These are phyloP conservation scores for Nomada ruficornis DNA, from an alignment of 2,888 invertebrate species.

Conservation along the genomic window DNA sequence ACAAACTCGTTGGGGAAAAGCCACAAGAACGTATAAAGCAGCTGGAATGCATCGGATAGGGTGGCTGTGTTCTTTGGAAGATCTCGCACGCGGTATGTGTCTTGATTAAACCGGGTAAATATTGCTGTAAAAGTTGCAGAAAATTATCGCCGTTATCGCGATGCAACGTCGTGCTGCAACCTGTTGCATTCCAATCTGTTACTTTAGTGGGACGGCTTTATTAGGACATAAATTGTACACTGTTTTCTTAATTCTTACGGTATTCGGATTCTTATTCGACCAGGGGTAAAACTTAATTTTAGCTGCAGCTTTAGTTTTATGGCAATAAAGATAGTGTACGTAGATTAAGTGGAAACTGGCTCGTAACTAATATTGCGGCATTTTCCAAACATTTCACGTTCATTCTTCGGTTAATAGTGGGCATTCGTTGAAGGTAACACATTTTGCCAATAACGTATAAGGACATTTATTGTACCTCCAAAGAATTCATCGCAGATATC, in stretches of 20 bases:
- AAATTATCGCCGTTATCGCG: constrained; percentile 24
- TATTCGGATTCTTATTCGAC: not conserved
- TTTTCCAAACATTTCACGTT: too few relatives aligned
- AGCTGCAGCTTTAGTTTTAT: not conserved
- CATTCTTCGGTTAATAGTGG: too few relatives aligned
- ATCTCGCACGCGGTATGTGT: not conserved
- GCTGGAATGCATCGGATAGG: constrained; percentile 17
- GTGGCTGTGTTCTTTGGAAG: not conserved
- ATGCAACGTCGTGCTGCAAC: constrained; percentile 10
- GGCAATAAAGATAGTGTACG: too few relatives aligned
- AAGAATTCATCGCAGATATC: too few relatives aligned
- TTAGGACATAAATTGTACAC: constrained; percentile 8
- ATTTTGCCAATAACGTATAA: too few relatives aligned
- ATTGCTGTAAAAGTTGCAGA: constrained; percentile 3
- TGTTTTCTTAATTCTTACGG: constrained; percentile 7
- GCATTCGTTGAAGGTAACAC: too few relatives aligned
- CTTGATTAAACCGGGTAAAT: constrained; percentile 32
- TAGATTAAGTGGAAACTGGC: too few relatives aligned
- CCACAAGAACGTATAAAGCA: constrained; percentile 13
- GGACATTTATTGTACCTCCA: too few relatives aligned
- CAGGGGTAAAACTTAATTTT: not conserved
- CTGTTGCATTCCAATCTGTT: constrained; percentile 35
- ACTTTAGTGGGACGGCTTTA: constrained; percentile 21
- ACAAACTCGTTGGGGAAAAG: not conserved
- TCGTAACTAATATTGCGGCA: too few relatives aligned